Evolutionary conservation across 2,797 vertebrate genomes (phyloP).

Genomic region (Crax fasciolata): DNA sequence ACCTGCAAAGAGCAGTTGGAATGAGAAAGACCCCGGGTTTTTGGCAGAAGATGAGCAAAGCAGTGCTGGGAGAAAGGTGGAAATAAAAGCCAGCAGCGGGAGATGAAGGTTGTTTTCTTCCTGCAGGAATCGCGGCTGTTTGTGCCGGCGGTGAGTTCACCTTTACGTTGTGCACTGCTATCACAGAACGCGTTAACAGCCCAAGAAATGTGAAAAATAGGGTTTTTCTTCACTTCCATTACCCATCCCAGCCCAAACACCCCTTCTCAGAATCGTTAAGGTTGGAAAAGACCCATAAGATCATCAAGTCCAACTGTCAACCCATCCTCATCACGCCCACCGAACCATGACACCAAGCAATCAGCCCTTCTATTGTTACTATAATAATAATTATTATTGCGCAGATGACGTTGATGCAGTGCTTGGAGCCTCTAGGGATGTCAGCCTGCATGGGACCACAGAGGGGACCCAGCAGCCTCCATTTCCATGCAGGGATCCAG

Average conservation of each 20-base stretch:
- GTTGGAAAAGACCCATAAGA: no score
- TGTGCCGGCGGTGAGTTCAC: background rate
- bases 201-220: rapidly evolving
- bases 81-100: background rate
- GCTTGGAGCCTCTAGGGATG: background rate
- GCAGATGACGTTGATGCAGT: background rate
- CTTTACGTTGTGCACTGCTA: background rate
- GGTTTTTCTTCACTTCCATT: background rate
- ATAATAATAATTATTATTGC: background rate
- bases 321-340: no score
- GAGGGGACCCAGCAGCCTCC: background rate
- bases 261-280: no score
- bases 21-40: background rate
- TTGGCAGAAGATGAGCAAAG: background rate
- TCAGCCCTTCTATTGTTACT: rapidly evolving
- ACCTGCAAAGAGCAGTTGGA: background rate
- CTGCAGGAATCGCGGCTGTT: background rate
- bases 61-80: background rate
- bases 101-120: background rate
- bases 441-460: no score
- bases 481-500: background rate
- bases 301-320: no score
- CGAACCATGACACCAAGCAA: background rate
- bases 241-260: background rate
- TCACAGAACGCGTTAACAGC: background rate